These are phyloP conservation scores for Acanthacorydalis orientalis DNA, from an alignment of 2,888 invertebrate species.

Conservation along the genomic window DNA sequence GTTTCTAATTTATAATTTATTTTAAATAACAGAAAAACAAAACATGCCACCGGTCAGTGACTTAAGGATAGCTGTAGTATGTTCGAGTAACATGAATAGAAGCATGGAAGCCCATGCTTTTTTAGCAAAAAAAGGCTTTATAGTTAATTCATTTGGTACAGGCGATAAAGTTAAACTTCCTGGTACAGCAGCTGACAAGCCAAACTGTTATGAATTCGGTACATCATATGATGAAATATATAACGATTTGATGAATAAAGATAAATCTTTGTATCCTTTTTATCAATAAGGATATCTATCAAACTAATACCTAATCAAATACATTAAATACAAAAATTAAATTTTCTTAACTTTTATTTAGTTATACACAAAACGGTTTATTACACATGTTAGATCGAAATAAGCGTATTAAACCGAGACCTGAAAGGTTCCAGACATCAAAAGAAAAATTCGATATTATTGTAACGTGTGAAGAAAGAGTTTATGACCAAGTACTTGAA, in stretches of 20 bases:
- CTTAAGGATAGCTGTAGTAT: constrained; percentile 82
- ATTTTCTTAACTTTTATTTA: constrained; percentile 21
- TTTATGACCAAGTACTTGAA: constrained; percentile 95
- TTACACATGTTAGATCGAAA: constrained; percentile 97
- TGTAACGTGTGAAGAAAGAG: constrained; percentile 93
- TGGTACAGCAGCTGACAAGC: constrained; percentile 81
- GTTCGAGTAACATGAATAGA: constrained; percentile 98
- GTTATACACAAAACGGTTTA: constrained; percentile 94
- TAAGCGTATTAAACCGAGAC: constrained; percentile 80
- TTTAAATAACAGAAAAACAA: neutral
- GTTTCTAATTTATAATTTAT: too few species aligned
- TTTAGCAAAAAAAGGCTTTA: constrained; percentile 90
- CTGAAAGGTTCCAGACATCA: constrained; percentile 86
- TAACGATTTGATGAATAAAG: constrained; percentile 77
- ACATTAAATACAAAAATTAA: constrained; percentile 1
- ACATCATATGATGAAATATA: constrained; percentile 92
- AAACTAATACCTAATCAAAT: constrained; percentile 6
- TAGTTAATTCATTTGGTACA: constrained; percentile 86
- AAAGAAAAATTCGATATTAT: constrained; percentile 87
- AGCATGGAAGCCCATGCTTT: constrained; percentile 99
- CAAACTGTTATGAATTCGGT: constrained; percentile 95
- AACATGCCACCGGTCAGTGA: constrained; percentile 19
- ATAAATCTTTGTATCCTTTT: constrained; percentile 68
- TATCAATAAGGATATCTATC: too few species aligned
- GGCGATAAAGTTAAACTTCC: constrained; percentile 95